Base-by-base conservation (phyloP, 2,113 vertebrate genomes). In the Antechinus stuartii region DNA sequence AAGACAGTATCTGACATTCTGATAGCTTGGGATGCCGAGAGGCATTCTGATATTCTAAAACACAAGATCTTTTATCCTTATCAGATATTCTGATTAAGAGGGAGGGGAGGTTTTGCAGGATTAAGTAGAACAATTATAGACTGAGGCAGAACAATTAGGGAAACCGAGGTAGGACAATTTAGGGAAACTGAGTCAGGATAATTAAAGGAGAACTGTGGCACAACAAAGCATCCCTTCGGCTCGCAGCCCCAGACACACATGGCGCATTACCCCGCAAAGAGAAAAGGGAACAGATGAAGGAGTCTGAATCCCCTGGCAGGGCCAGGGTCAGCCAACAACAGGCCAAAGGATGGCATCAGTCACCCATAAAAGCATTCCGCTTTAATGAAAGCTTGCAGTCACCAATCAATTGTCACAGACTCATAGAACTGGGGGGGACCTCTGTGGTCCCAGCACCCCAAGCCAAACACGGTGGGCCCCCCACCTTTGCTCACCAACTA, bases 331-430 rank as follows among this genome's bases (percentile, higher is more conserved):
- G 90, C 57, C 27, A 30, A 30, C 9, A 92, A 92, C 89, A 27
- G 68, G 90, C 50, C 84, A 95, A 96, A 91, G 90, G 93, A 89
- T 30, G 47, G 92, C 84, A 55, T 4, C 92, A 90, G 54, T 68
- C 90, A 61, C 89, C 93, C 55, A 68, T n/a, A 50, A 68, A 94
- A 89, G 27, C 49, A 46, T 42, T 30, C 23, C 50, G 22, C 24
- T 94, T 95, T 91, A 94, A 76, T 56, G 50, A 90, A 90, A 95
- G 94, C 55, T 53, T 2, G 9, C 56, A 25, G 26, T n/a, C 47
- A 91, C 47, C 55, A 94, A 90, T 84, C 68, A 42, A 23, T 42
- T 84, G 3, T 84, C 68, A 23, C 68, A 23, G 68, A 84, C 19
- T 84, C 19, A 42, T 35, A 84, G 16, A 42, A n/a, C 2, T 42